A percentile compares a stretch with the other conserved stretches of the same genome.
These are phyloP conservation scores for Crax fasciolata DNA, from an alignment of 2,797 vertebrate genomes.

Conservation along the genomic window DNA sequence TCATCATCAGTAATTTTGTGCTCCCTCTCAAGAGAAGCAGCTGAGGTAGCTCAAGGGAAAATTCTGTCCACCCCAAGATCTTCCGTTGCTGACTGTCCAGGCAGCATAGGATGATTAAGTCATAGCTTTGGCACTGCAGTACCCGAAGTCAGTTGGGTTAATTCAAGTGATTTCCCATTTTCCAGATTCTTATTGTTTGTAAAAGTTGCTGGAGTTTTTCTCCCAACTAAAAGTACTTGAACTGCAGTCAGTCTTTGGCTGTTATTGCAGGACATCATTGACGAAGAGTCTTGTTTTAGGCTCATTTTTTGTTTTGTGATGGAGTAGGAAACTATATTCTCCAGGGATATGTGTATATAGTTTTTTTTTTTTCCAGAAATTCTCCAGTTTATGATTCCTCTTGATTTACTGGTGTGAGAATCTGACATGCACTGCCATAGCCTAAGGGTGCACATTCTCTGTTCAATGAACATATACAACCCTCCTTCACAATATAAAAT, in stretches of 20 bases:
- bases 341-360: not conserved
- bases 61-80: not conserved
- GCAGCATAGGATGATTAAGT: not conserved
- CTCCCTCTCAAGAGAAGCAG: not conserved
- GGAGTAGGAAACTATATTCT: not conserved
- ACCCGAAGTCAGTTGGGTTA: not conserved
- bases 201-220: not conserved
- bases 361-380: slow-evolving; percentile 3
- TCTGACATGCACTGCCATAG: not conserved
- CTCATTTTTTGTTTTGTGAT: not conserved
- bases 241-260: not conserved
- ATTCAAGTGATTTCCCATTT: not conserved
- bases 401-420: slow-evolving; percentile 1
- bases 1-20: not conserved
- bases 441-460: not conserved
- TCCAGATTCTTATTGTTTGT: not conserved
- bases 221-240: not conserved
- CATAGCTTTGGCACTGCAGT: not conserved
- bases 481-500: not conserved
- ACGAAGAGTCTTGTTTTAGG: not conserved
- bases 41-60: not conserved
- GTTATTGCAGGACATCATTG: not conserved
- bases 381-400: not conserved
- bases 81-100: not conserved
- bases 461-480: not conserved